Conservation (phyloP, 1,140 invertebrate species). For the Pemphigus obesinymphae region DNA sequence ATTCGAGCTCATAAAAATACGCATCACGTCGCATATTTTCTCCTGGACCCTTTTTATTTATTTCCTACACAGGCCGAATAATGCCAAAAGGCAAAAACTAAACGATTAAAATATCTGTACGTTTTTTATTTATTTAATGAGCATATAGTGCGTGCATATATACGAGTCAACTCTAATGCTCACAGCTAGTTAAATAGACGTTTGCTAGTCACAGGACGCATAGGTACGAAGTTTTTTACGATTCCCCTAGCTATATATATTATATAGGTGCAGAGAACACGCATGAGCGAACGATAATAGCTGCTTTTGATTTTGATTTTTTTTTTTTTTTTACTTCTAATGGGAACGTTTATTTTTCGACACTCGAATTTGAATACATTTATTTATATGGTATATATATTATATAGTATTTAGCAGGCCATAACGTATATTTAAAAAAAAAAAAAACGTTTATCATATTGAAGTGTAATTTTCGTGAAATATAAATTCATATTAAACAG, state of each 20-base stretch:
- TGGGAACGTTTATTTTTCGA: conserved; percentile 7
- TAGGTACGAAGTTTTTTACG: neutral
- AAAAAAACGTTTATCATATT: no score
- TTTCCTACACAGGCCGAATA: neutral
- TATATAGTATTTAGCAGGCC: neutral
- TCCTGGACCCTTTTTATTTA: no score
- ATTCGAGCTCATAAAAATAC: neutral
- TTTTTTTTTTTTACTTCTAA: neutral
- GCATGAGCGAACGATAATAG: conserved; percentile 6
- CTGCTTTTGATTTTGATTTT: conserved; percentile 7
- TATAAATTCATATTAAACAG: no score
- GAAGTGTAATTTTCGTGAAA: no score
- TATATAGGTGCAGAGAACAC: no score
- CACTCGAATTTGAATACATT: conserved; percentile 1
- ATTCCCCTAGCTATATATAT: neutral
- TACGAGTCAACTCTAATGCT: neutral
- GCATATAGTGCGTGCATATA: no score
- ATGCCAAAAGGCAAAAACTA: neutral
- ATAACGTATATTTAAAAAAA: neutral
- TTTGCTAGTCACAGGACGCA: neutral
- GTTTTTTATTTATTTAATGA: neutral
- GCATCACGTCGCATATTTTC: no score
- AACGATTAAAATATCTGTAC: neutral
- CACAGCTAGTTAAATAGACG: conserved; percentile 9
- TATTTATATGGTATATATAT: neutral